These are phyloP conservation scores for Chirona hameri DNA, from an alignment of 2,888 invertebrate genomes.

Conservation along the genomic window DNA sequence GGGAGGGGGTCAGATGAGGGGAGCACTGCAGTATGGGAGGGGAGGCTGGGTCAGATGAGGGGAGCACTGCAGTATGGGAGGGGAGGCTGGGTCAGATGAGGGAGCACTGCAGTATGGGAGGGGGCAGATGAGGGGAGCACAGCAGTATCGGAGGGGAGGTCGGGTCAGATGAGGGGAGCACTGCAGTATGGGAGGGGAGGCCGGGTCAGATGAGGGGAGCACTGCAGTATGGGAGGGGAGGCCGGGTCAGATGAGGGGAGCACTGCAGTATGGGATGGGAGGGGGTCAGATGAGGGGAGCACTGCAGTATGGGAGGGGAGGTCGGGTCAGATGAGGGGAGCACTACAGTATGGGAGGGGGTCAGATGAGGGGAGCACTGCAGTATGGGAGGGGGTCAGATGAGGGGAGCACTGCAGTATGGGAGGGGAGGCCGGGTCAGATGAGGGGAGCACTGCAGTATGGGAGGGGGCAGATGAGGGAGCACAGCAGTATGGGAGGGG, in stretches of 20 bases:
- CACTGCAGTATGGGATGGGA: too few species aligned
- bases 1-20: not conserved
- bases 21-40: not conserved
- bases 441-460: too few species aligned
- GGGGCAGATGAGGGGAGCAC: not conserved
- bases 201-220: constrained; percentile 63
- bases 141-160: not conserved
- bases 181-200: not conserved
- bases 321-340: too few species aligned
- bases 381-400: not conserved
- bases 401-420: not conserved
- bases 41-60: constrained; percentile 51
- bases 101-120: not conserved
- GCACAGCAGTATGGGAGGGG: not conserved
- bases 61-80: constrained; percentile 62
- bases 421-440: too few species aligned
- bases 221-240: constrained; percentile 52
- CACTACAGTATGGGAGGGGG: too few species aligned
- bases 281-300: not conserved
- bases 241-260: not conserved
- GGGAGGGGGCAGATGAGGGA: not conserved
- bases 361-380: not conserved
- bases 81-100: not conserved
- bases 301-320: not conserved
- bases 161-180: not conserved